phyloP scores from a whole-genome alignment of 92 coral and sea anemone genomes.

The Epizoanthus scotinus region DNA sequence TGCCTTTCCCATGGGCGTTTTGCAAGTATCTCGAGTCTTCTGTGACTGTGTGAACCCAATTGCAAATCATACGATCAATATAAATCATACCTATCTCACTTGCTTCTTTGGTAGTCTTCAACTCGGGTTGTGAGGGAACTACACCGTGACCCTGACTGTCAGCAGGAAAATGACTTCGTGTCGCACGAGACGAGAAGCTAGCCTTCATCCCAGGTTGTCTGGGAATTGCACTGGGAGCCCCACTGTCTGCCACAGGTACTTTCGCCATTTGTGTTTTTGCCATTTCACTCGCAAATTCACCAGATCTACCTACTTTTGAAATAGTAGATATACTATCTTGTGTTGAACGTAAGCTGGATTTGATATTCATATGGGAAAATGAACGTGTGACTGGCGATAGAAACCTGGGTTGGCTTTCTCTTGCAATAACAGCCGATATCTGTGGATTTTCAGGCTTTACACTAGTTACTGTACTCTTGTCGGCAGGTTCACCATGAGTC shows the following conservation, averaged over 20 bases:
- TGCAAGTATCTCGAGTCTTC: no score
- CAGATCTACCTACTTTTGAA: no score
- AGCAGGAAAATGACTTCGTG: neutral
- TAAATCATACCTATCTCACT: conserved; percentile 14
- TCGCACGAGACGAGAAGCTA: conserved; percentile 27
- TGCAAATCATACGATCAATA: no score
- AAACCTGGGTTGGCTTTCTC: conserved; percentile 15
- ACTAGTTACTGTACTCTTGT: neutral
- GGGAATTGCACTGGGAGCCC: no score
- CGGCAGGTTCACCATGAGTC: neutral
- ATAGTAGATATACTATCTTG: neutral
- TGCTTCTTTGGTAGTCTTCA: neutral
- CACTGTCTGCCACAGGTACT: no score
- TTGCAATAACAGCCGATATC: neutral
- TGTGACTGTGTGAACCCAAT: no score
- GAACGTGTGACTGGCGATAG: conserved; percentile 61
- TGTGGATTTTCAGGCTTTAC: neutral
- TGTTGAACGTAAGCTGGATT: conserved; percentile 12
- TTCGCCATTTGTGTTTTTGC: no score
- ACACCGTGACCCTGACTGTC: neutral
- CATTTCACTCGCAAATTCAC: no score
- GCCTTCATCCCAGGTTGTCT: no score
- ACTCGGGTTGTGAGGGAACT: neutral
- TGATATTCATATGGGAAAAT: conserved; percentile 65
- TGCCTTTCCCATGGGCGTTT: no score